Conservation (phyloP, 2,797 vertebrate species). For the Molossus molossus region DNA sequence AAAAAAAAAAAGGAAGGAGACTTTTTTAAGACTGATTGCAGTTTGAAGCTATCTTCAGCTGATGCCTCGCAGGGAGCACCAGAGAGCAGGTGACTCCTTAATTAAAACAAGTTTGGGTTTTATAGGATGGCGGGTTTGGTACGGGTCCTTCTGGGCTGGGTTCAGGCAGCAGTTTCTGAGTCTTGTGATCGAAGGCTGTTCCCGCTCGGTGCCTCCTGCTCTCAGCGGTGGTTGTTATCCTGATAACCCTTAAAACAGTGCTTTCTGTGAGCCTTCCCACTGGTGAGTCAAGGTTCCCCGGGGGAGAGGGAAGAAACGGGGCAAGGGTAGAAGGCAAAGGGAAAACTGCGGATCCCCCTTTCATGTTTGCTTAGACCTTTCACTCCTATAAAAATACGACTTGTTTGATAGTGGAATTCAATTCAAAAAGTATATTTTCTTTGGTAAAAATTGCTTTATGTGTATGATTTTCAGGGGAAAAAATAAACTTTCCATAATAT, state of each 20-base stretch:
- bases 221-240: not conserved
- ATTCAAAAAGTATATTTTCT: not conserved
- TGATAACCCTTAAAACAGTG: not conserved
- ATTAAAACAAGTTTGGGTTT: not conserved
- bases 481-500: not conserved
- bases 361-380: not conserved
- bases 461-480: not conserved
- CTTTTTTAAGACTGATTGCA: not conserved
- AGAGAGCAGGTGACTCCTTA: not conserved
- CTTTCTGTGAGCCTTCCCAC: rapidly evolving
- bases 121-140: not conserved
- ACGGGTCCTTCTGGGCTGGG: not conserved
- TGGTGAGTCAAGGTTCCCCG: not conserved
- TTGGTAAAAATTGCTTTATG: not conserved
- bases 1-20: not conserved
- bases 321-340: not conserved
- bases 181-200: not conserved
- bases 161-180: not conserved
- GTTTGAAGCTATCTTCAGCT: not conserved
- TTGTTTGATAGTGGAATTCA: not conserved
- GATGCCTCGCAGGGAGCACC: not conserved
- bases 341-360: not conserved
- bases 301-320: not conserved
- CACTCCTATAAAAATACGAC: not conserved
- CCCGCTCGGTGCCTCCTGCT: not conserved